phyloP scores from a whole-genome alignment of 2,888 invertebrate genomes.

The Xestia xanthographa region DNA sequence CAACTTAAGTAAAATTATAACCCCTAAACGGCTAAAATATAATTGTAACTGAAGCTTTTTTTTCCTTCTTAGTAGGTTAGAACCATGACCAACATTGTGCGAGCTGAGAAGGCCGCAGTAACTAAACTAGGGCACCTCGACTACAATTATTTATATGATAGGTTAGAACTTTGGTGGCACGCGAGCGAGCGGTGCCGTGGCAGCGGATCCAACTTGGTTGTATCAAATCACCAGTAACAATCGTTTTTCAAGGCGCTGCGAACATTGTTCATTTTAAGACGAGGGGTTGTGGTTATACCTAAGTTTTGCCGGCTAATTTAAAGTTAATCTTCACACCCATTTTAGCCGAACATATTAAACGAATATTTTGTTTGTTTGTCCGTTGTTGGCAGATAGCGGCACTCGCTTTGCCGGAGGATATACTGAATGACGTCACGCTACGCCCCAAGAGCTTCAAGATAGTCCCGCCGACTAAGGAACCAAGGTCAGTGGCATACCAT shows the following conservation, averaged over 20 bases:
- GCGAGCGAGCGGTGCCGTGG: background rate
- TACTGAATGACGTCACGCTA: conserved; percentile 58
- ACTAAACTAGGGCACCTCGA: background rate
- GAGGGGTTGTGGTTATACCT: background rate
- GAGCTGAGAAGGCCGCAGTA: background rate
- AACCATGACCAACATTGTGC: background rate
- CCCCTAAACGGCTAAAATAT: too few species aligned
- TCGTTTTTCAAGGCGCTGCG: background rate
- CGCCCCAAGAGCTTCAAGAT: conserved; percentile 74
- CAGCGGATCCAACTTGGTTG: background rate
- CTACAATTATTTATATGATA: background rate
- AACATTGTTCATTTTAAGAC: background rate
- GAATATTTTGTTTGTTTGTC: background rate
- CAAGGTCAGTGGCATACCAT: conserved; percentile 66
- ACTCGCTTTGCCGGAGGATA: conserved; percentile 69
- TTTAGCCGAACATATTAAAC: background rate
- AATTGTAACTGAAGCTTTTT: too few species aligned
- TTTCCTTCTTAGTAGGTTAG: too few species aligned
- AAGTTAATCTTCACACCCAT: background rate
- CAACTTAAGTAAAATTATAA: too few species aligned
- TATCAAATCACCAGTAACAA: background rate
- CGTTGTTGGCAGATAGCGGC: conserved; percentile 67
- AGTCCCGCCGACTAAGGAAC: conserved; percentile 72
- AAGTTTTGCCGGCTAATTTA: background rate
- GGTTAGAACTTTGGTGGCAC: background rate